These are phyloP conservation scores for Aurelia sp. DNA, from an alignment of 30 jellyfish, hydroid and myxozoan genomes.

Conservation along the genomic window DNA sequence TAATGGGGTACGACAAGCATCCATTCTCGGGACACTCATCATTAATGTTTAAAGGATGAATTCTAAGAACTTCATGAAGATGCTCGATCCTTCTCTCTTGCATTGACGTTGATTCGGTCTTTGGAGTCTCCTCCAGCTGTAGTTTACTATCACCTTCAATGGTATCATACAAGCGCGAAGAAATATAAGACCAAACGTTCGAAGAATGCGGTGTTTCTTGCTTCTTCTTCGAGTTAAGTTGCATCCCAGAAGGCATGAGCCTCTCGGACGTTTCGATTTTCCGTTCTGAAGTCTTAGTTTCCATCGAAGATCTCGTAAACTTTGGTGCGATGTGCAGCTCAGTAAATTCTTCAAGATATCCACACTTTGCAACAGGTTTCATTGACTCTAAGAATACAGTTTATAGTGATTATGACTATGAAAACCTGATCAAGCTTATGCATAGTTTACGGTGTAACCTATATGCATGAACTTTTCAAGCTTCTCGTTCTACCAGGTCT, in stretches of 20 bases:
- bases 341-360: constrained; percentile 63
- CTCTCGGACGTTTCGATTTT: neutral
- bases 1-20: neutral
- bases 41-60: constrained; percentile 12
- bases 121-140: neutral
- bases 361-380: constrained; percentile 27
- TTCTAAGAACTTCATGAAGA: constrained; percentile 20
- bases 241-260: neutral
- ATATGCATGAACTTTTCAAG: no score
- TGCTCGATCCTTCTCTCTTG: neutral
- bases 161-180: neutral
- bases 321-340: constrained; percentile 68
- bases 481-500: no score
- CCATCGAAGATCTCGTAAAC: neutral
- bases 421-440: no score
- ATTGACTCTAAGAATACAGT: constrained; percentile 21
- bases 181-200: neutral
- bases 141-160: neutral
- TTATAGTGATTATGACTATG: neutral
- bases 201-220: neutral
- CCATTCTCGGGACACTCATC: neutral
- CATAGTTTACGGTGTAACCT: no score
- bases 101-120: neutral
- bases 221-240: neutral
- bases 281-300: neutral